A percentile compares a stretch with the other conserved stretches of the same genome.
Evolutionary conservation across 2,888 invertebrate species (phyloP).

Genomic region (Notodonta dromedarius): DNA sequence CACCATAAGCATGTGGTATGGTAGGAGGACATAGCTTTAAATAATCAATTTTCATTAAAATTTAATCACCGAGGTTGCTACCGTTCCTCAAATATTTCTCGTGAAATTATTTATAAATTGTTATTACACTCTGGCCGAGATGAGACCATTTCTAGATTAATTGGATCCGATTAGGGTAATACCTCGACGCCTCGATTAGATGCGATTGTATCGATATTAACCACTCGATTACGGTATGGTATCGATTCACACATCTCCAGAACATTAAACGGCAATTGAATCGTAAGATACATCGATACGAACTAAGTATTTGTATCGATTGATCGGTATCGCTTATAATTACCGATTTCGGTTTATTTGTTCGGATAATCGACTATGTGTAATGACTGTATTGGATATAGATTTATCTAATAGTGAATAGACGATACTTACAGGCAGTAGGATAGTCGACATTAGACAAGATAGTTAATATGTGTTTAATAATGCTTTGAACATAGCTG

Average conservation of each 20-base stretch:
- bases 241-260: constrained; percentile 46
- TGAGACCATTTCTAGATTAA: constrained; percentile 8
- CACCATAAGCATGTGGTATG: no score
- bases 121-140: constrained; percentile 4
- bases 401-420: constrained; percentile 1
- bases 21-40: background rate
- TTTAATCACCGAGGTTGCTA: background rate
- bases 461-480: no score
- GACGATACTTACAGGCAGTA: background rate
- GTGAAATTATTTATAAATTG: constrained; percentile 4
- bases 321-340: constrained; percentile 53
- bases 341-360: constrained; percentile 52
- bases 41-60: background rate
- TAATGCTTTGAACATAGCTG: no score
- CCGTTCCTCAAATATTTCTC: background rate
- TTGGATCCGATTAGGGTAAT: constrained; percentile 10
- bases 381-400: constrained; percentile 2
- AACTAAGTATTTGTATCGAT: constrained; percentile 59
- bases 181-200: constrained; percentile 4
- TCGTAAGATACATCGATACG: constrained; percentile 53
- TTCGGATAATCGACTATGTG: constrained; percentile 35
- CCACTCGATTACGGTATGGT: constrained; percentile 5
- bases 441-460: no score
- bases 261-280: constrained; percentile 73
- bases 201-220: constrained; percentile 5